Evolutionary conservation across 2,113 vertebrate species (phyloP), one percentile per base, ranked within the genome.

Genomic region (Procavia capensis): DNA sequence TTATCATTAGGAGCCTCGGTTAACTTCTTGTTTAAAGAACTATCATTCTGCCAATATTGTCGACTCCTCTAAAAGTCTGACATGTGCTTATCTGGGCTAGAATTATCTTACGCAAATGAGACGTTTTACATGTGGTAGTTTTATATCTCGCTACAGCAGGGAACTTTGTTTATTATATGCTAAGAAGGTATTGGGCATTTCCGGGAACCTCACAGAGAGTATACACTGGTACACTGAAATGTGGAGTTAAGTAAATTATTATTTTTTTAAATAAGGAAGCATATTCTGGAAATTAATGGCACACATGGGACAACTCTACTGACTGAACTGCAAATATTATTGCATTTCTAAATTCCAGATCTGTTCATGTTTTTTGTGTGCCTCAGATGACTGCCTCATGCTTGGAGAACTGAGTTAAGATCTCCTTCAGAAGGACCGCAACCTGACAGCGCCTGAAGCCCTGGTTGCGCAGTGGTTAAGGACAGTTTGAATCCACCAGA

Each of bases 21-120:
- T 98, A 97, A 97, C 95, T 61, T 95, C 91, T 78, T 93, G 83
- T 96, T 97, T 97, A 97, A 97, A 96, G 85, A 95, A 85, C 76
- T 93, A 19, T 87, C 64, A 14, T 94, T 98, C 75, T 96, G 96
- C 92, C 97, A 91, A 95, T 89, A 98, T 64, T 91, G 74, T 16
- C 25, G 59, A 85, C 70, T 92, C 89, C 91, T 90, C 68, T 92
- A 93, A 87, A 96, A 95, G 96, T 97, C 91, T 91, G 76, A 82
- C 50, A 84, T 34, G 29, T 63, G 74, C 29, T 88, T 97, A 20
- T 95, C 66, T 91, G 57, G 86, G 81, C 64, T 91, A 70, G 97
- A 96, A 97, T 63, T 92, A 6, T 39, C 93, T 96, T 80, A 96
- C 80, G 41, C 5, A 72, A 90, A 92, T 36, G 93, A 90, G 88